Base-by-base conservation (phyloP, 2,113 vertebrate genomes). In the Calyptomena viridis region DNA sequence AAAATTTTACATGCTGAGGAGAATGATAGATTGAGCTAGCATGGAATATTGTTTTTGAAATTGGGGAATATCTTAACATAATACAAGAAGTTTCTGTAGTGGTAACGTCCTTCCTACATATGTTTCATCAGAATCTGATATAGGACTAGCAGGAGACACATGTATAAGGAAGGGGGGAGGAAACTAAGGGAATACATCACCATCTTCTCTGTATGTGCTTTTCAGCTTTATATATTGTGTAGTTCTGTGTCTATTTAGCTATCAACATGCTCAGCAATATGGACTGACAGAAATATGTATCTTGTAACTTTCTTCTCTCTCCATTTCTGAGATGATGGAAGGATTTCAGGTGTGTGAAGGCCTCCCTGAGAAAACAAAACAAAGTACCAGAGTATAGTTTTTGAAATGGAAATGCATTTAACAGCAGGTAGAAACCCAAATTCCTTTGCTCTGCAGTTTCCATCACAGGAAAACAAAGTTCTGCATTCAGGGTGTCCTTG, bases 341-440 rank as follows among this genome's bases (percentile, higher is more conserved):
- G 22, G 35, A 81, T 72, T 93, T 94, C 66, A 83, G 58, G 28
- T 84, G 63, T 40, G 20, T 73, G 27, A 74, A 75, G 30, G 0
- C 11, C 56, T 28, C 46, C 72, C 84, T 78, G 17, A 53, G 55
- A 68, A 82, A 89, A 75, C 22, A 62, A 62, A 89, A 63, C 2
- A 3, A 76, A 87, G 22, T 40, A 39, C 13, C 12, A 44, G 14
- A 11, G 6, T 53, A n/a, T 59, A 69, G 37, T 30, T 92, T 96
- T 85, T 94, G 71, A 93, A 96, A 87, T 93, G 81, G 64, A 96
- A 95, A 92, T 89, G 23, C 25, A 84, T 12, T 18, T 69, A 82
- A 39, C 16, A 63, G 77, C 63, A 50, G 39, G 22, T 55, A 69
- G 62, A 88, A 80, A 50, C 22, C 13, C 10, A 14, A 62, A 78